A percentile compares a stretch with the other conserved stretches of the same genome.
Conservation (phyloP, 2,888 invertebrate species). For the Tenthredo scrophulariae region DNA sequence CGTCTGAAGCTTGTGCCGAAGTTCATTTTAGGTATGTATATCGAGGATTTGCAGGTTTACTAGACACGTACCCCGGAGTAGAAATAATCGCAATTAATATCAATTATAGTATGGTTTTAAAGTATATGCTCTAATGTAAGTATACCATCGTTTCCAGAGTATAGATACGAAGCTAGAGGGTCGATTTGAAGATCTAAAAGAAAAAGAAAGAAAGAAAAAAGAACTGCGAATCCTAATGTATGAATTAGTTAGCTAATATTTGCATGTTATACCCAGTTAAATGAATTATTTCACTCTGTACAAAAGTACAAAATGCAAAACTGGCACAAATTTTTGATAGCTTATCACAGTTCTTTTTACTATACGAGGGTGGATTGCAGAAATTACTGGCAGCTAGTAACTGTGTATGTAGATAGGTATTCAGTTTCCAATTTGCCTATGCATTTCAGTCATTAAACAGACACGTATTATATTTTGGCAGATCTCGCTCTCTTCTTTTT, state of each 20-base stretch:
- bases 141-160: not conserved
- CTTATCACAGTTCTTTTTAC: not conserved
- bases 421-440: not conserved
- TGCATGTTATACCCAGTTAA: not conserved
- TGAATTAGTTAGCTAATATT: not conserved
- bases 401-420: not conserved
- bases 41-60: constrained; percentile 10
- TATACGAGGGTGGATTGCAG: constrained; percentile 6
- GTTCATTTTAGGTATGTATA: constrained; percentile 19
- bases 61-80: not conserved
- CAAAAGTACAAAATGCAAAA: constrained; percentile 26
- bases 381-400: not conserved
- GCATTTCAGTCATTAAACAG: not conserved
- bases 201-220: not conserved
- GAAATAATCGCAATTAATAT: not conserved
- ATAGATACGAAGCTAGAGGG: not conserved
- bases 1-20: not conserved
- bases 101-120: not conserved
- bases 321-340: constrained; percentile 32
- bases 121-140: not conserved
- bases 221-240: not conserved
- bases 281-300: not conserved
- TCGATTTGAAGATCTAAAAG: not conserved
- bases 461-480: not conserved
- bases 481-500: not conserved